These are phyloP conservation scores for Meteorus cinctellus DNA, from an alignment of 2,888 invertebrate genomes.

Conservation along the genomic window DNA sequence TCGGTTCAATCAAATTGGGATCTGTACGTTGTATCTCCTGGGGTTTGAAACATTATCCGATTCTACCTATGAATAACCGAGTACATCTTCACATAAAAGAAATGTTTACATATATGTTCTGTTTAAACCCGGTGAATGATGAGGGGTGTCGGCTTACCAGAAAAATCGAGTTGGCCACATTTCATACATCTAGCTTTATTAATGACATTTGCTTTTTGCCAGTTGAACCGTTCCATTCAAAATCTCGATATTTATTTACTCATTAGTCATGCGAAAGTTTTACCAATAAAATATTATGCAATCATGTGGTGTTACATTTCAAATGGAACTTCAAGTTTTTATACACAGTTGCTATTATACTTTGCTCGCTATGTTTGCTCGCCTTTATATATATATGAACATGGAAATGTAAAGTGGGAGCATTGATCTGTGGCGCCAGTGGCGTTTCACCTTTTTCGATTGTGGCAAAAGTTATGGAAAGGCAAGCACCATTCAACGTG, in stretches of 20 bases:
- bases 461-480: neutral
- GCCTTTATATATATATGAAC: constrained; percentile 12
- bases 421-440: neutral
- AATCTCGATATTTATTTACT: neutral
- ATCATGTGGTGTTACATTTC: neutral
- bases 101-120: too few species aligned
- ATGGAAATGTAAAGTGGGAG: constrained; percentile 26
- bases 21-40: too few species aligned
- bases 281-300: neutral
- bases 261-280: neutral
- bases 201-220: neutral
- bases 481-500: neutral
- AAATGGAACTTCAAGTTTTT: neutral
- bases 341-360: neutral
- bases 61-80: too few species aligned
- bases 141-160: too few species aligned
- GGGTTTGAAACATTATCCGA: too few species aligned
- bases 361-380: neutral
- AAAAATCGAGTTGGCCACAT: too few species aligned
- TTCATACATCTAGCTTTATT: too few species aligned
- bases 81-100: too few species aligned
- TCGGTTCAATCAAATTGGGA: too few species aligned
- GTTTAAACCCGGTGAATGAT: too few species aligned
- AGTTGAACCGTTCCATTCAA: neutral
- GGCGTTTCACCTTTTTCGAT: neutral